A percentile compares a stretch with the other conserved stretches of the same genome.
phyloP scores from a whole-genome alignment of 2,888 invertebrate species.

The Ashinkailepas kermadecensis region DNA sequence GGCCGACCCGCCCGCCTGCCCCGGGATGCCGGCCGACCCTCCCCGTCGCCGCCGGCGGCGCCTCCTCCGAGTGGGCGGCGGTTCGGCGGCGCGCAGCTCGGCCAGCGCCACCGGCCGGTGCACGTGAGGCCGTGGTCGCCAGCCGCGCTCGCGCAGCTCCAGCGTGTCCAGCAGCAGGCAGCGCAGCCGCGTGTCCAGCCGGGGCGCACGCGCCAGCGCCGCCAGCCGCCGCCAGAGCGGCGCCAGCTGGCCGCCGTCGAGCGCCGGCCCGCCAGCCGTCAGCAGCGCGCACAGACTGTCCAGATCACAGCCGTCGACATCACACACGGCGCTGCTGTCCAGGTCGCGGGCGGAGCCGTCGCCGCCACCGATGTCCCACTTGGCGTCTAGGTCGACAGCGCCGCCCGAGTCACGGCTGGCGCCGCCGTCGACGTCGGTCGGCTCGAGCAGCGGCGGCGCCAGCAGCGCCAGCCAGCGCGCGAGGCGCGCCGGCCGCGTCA shows the following conservation, averaged over 20 bases:
- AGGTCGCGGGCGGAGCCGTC: too few relatives aligned
- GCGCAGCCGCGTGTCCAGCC: not conserved
- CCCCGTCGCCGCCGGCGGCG: not conserved
- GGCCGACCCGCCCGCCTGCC: too few relatives aligned
- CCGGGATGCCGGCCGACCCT: constrained; percentile 37
- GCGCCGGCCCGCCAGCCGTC: not conserved
- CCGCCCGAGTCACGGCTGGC: too few relatives aligned
- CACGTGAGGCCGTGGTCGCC: not conserved
- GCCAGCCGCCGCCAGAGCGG: not conserved
- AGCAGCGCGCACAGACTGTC: constrained; percentile 17
- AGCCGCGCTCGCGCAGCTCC: constrained; percentile 3
- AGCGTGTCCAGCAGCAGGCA: constrained; percentile 6
- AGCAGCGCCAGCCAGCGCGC: constrained; percentile 38
- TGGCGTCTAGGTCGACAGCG: too few relatives aligned
- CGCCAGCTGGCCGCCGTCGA: not conserved
- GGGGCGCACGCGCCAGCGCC: not conserved
- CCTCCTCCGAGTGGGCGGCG: constrained; percentile 31
- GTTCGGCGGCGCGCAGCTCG: constrained; percentile 60
- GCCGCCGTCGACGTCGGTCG: not conserved
- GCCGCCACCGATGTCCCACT: too few relatives aligned
- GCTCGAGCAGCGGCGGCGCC: not conserved
- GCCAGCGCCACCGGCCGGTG: constrained; percentile 45
- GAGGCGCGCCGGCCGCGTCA: constrained; percentile 58
- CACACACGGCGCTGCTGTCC: too few relatives aligned
- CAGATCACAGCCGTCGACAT: too few relatives aligned